phyloP scores from a whole-genome alignment of 2,113 vertebrate species.

The Thryonomys swinderianus region DNA sequence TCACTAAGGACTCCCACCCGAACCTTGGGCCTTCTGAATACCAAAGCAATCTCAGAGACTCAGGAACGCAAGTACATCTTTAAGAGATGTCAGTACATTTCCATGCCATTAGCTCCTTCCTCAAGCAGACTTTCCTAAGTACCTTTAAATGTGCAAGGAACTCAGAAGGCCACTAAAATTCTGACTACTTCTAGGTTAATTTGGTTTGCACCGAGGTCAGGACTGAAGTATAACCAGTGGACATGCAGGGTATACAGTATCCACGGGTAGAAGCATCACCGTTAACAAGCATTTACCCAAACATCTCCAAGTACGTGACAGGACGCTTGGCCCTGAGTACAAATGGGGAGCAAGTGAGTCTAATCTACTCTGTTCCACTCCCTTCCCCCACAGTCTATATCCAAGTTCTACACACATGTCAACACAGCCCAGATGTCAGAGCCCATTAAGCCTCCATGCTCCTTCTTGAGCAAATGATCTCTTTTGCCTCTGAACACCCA shows the following conservation, averaged over 20 bases:
- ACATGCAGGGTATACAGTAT: background rate
- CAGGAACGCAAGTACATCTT: background rate
- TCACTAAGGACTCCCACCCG: background rate
- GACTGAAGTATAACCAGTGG: background rate
- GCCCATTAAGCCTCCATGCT: background rate
- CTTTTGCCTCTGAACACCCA: background rate
- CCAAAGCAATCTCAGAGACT: background rate
- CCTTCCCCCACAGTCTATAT: background rate
- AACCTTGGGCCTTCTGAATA: background rate
- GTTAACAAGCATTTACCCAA: background rate
- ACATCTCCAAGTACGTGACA: background rate
- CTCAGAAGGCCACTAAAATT: background rate
- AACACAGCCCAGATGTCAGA: background rate
- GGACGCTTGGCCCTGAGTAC: background rate
- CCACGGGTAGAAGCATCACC: background rate
- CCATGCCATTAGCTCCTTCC: background rate
- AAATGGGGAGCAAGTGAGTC: background rate
- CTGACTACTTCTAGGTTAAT: background rate
- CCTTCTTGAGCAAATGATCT: background rate
- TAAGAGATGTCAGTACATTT: background rate
- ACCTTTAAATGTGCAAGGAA: background rate
- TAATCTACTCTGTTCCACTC: background rate
- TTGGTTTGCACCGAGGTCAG: background rate
- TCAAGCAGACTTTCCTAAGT: background rate
- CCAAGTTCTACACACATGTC: background rate